Conservation (phyloP, 2,888 invertebrate species). For the Oscheius sp. region DNA sequence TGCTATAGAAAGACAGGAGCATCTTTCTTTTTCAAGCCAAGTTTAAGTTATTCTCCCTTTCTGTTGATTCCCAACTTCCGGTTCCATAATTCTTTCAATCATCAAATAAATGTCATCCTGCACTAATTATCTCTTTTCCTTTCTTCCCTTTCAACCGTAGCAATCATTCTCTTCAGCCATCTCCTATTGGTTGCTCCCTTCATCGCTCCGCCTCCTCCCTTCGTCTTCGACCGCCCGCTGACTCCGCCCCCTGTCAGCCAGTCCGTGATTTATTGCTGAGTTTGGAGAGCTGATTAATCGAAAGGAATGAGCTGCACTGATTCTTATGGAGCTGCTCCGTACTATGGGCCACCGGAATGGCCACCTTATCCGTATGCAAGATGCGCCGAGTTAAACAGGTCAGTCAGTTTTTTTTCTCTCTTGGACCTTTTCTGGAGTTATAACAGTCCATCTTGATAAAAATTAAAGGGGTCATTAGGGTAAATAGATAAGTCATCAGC, state of each 20-base stretch:
- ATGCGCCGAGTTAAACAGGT: constrained; percentile 26
- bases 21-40: no score
- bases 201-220: constrained; percentile 1
- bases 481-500: no score
- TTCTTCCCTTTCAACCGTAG: neutral
- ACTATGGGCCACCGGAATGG: constrained; percentile 48
- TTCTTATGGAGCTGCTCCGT: constrained; percentile 41
- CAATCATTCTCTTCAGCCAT: no score
- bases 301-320: constrained; percentile 48
- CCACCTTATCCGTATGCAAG: constrained; percentile 32
- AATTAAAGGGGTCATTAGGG: no score
- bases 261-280: constrained; percentile 32
- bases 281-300: constrained; percentile 32
- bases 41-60: no score
- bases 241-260: constrained; percentile 28
- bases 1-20: no score
- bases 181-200: no score
- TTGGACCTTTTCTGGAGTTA: neutral
- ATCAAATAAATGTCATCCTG: no score
- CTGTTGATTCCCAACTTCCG: no score
- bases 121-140: no score
- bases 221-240: neutral
- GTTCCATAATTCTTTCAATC: no score
- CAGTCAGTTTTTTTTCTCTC: neutral
- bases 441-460: neutral